Evolutionary conservation across 2,888 invertebrate species (phyloP).

Genomic region (Thymelicus acteon): DNA sequence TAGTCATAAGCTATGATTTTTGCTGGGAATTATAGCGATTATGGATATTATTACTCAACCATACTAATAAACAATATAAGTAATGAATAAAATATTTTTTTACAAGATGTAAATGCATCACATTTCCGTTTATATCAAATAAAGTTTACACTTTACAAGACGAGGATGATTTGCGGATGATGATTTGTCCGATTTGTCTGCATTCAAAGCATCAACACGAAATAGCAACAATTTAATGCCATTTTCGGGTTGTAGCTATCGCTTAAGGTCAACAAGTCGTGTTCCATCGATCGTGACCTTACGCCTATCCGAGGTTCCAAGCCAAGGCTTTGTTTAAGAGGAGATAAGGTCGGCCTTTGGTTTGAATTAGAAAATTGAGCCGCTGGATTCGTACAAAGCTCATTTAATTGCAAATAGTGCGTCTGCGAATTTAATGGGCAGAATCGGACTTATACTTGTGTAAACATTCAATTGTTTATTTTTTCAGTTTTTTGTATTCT

Average conservation of each 20-base stretch:
- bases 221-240: background rate
- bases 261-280: slow-evolving; percentile 15
- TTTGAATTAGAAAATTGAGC: slow-evolving; percentile 71
- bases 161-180: too few species aligned
- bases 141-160: too few species aligned
- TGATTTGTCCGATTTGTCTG: background rate
- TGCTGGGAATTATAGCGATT: too few species aligned
- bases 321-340: slow-evolving; percentile 36
- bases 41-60: too few species aligned
- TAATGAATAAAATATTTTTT: too few species aligned
- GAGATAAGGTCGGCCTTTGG: slow-evolving; percentile 58
- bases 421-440: slow-evolving; percentile 21
- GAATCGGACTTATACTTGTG: slow-evolving; percentile 1
- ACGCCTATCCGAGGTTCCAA: slow-evolving; percentile 6
- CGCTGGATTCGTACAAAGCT: slow-evolving; percentile 49
- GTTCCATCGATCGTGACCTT: slow-evolving; percentile 11
- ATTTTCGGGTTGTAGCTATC: background rate
- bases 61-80: too few species aligned
- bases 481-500: background rate
- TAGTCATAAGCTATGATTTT: too few species aligned
- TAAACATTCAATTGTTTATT: background rate
- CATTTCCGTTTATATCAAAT: too few species aligned
- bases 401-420: slow-evolving; percentile 71
- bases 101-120: too few species aligned
- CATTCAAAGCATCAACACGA: background rate